Evolutionary conservation across 2,113 vertebrate species (phyloP).

Genomic region (Orcinus orca): DNA sequence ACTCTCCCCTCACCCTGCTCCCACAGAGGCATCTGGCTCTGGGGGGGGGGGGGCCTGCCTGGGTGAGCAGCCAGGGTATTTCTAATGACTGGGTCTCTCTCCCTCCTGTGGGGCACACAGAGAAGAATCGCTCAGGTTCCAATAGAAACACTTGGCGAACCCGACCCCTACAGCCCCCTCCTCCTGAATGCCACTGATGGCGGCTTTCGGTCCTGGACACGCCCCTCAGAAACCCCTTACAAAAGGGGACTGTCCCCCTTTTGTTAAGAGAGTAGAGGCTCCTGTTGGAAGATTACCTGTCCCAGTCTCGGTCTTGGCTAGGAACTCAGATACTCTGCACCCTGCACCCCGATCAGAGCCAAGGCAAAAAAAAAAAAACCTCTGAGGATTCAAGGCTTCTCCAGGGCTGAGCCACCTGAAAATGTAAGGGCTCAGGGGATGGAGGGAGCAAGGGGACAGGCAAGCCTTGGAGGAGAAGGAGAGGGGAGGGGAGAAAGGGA

Average conservation of each 20-base stretch:
- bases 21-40: neutral
- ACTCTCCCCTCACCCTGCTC: neutral
- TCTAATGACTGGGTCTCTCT: neutral
- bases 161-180: neutral
- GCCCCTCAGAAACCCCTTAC: conserved; percentile 58
- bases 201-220: conserved; percentile 37
- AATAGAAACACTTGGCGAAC: neutral
- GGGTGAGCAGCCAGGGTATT: neutral
- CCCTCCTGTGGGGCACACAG: neutral
- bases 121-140: neutral
- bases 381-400: conserved; percentile 16
- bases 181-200: conserved; percentile 21
- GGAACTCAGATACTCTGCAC: neutral
- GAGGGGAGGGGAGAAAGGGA: neutral
- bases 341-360: neutral
- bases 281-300: conserved; percentile 70
- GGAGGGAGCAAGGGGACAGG: neutral
- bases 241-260: conserved; percentile 72
- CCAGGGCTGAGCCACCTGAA: neutral
- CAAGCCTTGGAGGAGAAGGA: neutral
- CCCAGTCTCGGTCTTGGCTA: neutral
- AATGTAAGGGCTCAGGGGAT: conserved; percentile 2
- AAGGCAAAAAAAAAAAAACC: conserved; percentile 29
- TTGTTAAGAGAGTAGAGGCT: conserved; percentile 54
- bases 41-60: neutral